These are phyloP conservation scores for Cryptocephalus moraei DNA, from an alignment of 2,888 invertebrate species.

Conservation along the genomic window DNA sequence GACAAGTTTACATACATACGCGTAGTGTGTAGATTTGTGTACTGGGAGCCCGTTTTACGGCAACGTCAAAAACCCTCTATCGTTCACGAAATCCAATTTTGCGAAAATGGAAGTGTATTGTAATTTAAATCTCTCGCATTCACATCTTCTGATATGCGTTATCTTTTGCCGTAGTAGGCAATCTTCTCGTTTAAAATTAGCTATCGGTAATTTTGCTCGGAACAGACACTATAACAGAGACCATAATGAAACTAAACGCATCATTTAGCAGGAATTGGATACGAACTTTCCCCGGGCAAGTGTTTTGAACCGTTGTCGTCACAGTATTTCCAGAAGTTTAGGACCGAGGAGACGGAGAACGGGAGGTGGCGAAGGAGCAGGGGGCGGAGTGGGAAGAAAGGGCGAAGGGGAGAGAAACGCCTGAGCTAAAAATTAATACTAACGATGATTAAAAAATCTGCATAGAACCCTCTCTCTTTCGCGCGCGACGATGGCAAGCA, in stretches of 20 bases:
- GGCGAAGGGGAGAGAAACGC: constrained; percentile 11
- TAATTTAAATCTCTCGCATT: too few species aligned
- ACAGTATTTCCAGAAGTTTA: constrained; percentile 4
- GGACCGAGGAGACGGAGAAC: neutral
- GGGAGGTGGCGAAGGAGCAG: constrained; percentile 1
- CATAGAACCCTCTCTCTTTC: constrained; percentile 19
- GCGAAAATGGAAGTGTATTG: too few species aligned
- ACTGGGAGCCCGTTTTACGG: too few species aligned
- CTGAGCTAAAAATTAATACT: constrained; percentile 25
- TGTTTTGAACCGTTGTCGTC: constrained; percentile 8
- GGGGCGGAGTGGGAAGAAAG: constrained; percentile 1
- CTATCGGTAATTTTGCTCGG: too few species aligned
- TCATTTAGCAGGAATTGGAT: constrained; percentile 11
- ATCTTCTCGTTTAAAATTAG: too few species aligned
- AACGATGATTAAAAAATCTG: constrained; percentile 29
- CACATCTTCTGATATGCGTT: too few species aligned
- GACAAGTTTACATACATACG: too few species aligned
- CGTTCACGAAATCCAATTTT: too few species aligned
- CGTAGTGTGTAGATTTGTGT: too few species aligned
- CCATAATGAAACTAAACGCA: constrained; percentile 3
- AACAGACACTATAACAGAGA: too few species aligned
- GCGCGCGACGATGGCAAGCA: constrained; percentile 11
- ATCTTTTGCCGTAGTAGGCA: too few species aligned
- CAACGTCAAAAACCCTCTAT: too few species aligned
- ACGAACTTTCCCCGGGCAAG: constrained; percentile 8